Conservation (phyloP, 2,113 vertebrate genomes). For the Bombycilla garrulus region DNA sequence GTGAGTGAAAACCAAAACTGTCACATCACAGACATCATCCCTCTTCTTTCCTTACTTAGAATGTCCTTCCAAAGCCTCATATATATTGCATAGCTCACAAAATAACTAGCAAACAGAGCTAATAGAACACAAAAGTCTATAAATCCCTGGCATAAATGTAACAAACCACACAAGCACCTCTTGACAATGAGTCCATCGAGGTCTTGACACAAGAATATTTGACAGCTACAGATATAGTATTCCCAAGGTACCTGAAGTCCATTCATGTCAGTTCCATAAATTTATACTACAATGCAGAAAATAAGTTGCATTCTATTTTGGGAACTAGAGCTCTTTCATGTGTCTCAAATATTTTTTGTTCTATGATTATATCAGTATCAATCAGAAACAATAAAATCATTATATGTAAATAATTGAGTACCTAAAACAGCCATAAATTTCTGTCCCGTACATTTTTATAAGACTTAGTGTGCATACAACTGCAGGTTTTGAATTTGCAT, state of each 20-base stretch:
- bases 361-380: neutral
- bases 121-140: neutral
- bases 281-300: neutral
- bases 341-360: neutral
- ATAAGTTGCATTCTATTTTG: neutral
- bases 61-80: neutral
- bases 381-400: neutral
- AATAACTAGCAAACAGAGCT: neutral
- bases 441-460: neutral
- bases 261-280: neutral
- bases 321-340: neutral
- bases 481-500: neutral
- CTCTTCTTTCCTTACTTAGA: neutral
- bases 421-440: neutral
- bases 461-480: neutral
- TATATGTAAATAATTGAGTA: neutral
- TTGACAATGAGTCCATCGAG: neutral
- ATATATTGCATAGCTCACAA: neutral
- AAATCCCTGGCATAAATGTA: neutral
- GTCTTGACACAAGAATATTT: neutral
- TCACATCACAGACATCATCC: neutral
- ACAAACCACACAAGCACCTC: neutral
- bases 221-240: neutral
- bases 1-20: neutral
- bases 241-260: neutral